Evolutionary conservation across 1,140 invertebrate genomes (phyloP), one percentile per base, ranked within the genome.

Genomic region (Dufourea novaeangliae): DNA sequence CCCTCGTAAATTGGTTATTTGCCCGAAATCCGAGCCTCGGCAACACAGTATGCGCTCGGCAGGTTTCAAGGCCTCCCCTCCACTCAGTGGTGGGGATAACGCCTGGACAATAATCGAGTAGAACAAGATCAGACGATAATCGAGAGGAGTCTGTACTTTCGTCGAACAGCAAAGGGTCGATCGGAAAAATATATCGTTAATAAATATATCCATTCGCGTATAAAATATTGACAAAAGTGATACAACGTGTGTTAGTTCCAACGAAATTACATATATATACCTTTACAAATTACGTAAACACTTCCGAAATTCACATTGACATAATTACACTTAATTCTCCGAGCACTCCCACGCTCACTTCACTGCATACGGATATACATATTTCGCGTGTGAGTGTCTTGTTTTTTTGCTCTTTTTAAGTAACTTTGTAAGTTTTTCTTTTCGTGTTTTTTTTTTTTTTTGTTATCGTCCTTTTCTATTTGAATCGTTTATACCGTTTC

Each of bases 241-340:
- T 54, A 62, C 46, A 64, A 73, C 6, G 27, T 67, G n/a, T 67
- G 37, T 73, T 63, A 63, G 32, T 41, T 27, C 44, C 8, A 41
- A 74, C 72, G 25, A 64, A 44, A 52, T 68, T 46, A 54, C 54
- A 41, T 52, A 32, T 27, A 44, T 54, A 56, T 46, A 68, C 0
- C 32, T 69, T 69, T 61, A 76, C 39, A 69, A 46, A 69, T 34
- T 27, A n/a, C 64, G 52, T 68, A 46, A 66, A 76, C 41, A 57
- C n/a, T 44, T 39, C 20, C 22, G 57, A 57, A n/a, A 44, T 57
- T 46, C 66, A 11, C 44, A 76, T 14, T 25, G 34, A 37, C 59
- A 25, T 37, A 50, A 50, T n/a, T 76, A 76, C 73, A 69, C 32
- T 69, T 76, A 69, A 37, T 54, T 6, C 25, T 64, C 46, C 41